These are phyloP conservation scores for Podocnemis expansa DNA, from an alignment of 2,113 vertebrate species.

Conservation along the genomic window DNA sequence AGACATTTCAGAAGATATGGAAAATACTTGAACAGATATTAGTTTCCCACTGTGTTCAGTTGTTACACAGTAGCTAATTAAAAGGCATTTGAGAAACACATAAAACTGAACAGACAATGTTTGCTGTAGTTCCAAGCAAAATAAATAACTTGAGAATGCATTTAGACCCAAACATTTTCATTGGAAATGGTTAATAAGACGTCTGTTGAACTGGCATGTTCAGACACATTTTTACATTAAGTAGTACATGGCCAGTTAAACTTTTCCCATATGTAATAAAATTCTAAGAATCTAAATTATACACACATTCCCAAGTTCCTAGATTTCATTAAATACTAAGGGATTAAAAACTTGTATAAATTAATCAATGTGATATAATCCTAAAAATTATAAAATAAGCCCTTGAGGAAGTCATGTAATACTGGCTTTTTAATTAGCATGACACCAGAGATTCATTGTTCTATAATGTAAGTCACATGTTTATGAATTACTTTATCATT, in stretches of 20 bases:
- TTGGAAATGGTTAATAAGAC: constrained; percentile 65
- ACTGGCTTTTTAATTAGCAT: constrained; percentile 81
- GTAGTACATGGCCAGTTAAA: constrained; percentile 59
- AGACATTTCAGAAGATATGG: constrained; percentile 37
- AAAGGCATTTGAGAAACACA: constrained; percentile 69
- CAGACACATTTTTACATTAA: constrained; percentile 48
- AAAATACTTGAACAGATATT: constrained; percentile 66
- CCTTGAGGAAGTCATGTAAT: constrained; percentile 83
- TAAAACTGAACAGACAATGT: constrained; percentile 41
- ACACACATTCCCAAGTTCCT: constrained; percentile 75
- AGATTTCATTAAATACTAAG: constrained; percentile 82
- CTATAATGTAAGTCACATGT: constrained; percentile 66
- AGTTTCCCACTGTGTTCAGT: constrained; percentile 66
- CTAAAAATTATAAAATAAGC: constrained; percentile 83
- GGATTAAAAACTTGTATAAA: constrained; percentile 85
- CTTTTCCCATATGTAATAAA: constrained; percentile 75
- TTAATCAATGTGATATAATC: constrained; percentile 85
- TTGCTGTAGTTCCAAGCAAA: constrained; percentile 59
- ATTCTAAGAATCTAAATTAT: constrained; percentile 80
- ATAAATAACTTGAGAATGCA: constrained; percentile 54
- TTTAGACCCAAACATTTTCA: constrained; percentile 46
- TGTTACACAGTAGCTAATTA: constrained; percentile 69
- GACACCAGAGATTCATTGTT: constrained; percentile 78
- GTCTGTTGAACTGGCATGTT: constrained; percentile 8
- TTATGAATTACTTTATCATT: constrained; percentile 72